Evolutionary conservation across 2,888 invertebrate species (phyloP), one percentile per base, ranked within the genome.

Genomic region (Cosmorhoe ocellata): DNA sequence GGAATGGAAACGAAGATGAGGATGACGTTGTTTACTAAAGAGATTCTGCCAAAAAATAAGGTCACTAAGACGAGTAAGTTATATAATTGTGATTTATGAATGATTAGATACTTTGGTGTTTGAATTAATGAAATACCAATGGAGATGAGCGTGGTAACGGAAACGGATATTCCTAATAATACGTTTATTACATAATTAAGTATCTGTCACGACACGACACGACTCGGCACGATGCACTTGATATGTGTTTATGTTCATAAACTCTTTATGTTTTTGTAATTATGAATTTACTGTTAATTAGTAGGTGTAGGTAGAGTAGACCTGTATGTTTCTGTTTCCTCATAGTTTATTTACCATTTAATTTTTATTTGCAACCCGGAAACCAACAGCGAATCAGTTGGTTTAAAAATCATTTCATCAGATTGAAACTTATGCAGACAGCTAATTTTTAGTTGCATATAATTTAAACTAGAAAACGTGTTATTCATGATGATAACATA

Each of bases 101-200:
- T 55, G 36, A 51, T 41, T 51, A 30, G 39, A 24, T 50, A 39
- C n/a, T n/a, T n/a, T n/a, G n/a, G n/a, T n/a, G n/a, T 37, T 51
- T 40, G 53, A 56, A 47, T 58, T 46, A 53, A 51, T 59, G 39
- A 51, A 53, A 56, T 39, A 55, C 46, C 45, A 42, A 45, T 44
- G 22, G 34, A 51, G 49, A 47, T 53, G 33, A 58, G 49, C 49
- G 66, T 63, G 66, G 66, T 40, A 53, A 41, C 53, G 67, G 72
- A 70, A 66, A 66, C 68, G 75, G 77, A 75, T 74, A 75, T 73
- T 70, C 70, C 67, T 63, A 71, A 69, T 71, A 49, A 50, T 56
- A 46, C 56, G 66, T 66, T 66, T 64, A 58, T 74, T 76, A 64
- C 57, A 60, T 68, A 68, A 65, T 55, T 43, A 51, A 59, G 27